Percentiles rank a stretch among this genome's conserved stretches.
Conservation (phyloP, 2,113 vertebrate genomes). For the Toxotes chatareus region DNA sequence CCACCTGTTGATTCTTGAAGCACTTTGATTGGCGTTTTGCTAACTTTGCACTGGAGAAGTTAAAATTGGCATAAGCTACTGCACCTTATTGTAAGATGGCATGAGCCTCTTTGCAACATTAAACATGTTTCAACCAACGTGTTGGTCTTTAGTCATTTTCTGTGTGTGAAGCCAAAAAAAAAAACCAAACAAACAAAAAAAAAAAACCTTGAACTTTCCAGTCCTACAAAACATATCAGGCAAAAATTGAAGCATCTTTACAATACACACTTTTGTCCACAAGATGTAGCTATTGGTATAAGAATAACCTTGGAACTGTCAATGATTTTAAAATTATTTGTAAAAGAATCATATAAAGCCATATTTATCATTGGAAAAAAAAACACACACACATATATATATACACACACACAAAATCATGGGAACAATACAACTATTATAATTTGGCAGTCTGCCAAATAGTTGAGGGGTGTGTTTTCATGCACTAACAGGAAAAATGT, state of each 20-base stretch:
- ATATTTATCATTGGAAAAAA: background rate
- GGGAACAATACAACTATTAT: too few relatives aligned
- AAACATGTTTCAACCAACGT: conserved; percentile 80
- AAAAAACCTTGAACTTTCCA: background rate
- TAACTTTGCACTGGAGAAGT: conserved; percentile 76
- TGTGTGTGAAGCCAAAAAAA: background rate
- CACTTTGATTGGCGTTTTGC: conserved; percentile 82
- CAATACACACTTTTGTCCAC: conserved; percentile 32
- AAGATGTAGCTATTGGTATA: conserved; percentile 52
- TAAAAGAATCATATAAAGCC: background rate
- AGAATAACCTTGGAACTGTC: background rate
- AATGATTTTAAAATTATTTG: background rate
- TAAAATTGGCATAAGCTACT: conserved; percentile 79
- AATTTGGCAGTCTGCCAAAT: background rate
- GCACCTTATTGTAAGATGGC: conserved; percentile 83
- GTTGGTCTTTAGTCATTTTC: background rate
- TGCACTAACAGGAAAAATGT: background rate
- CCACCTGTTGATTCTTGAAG: conserved; percentile 67
- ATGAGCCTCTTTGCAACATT: conserved; percentile 81
- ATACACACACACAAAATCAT: background rate
- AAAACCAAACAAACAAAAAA: too few relatives aligned
- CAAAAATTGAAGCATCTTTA: background rate
- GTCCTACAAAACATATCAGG: background rate
- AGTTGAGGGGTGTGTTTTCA: conserved; percentile 24
- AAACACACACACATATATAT: too few relatives aligned